A percentile compares a stretch with the other conserved stretches of the same genome.
These are phyloP conservation scores for Miichthys miiuy DNA, from an alignment of 2,797 vertebrate genomes.

Conservation along the genomic window DNA sequence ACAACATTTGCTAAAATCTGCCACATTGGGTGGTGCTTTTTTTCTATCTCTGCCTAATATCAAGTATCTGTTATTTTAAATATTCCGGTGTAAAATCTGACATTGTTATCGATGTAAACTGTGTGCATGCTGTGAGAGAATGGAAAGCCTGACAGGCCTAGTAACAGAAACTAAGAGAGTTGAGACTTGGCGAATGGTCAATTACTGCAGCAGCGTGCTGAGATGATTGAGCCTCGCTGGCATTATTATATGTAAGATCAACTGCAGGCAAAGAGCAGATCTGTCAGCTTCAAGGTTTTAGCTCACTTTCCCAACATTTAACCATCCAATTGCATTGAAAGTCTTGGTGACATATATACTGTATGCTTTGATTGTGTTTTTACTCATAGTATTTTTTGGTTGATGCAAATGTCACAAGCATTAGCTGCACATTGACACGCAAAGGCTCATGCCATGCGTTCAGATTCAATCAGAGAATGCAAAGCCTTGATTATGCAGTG, in stretches of 20 bases:
- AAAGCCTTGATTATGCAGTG: slow-evolving; percentile 71
- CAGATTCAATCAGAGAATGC: slow-evolving; percentile 59
- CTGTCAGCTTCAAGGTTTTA: slow-evolving; percentile 17
- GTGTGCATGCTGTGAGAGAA: slow-evolving; percentile 3
- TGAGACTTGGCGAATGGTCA: slow-evolving; percentile 34
- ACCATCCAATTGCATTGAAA: slow-evolving; percentile 15
- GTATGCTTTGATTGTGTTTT: slow-evolving; percentile 19
- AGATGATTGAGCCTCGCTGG: slow-evolving; percentile 12
- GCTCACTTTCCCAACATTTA: slow-evolving; percentile 14
- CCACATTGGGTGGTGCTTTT: not conserved
- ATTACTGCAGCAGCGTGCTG: slow-evolving; percentile 24
- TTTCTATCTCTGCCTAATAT: not conserved
- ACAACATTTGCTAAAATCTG: not conserved
- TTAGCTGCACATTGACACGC: slow-evolving; percentile 81
- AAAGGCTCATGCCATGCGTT: slow-evolving; percentile 83
- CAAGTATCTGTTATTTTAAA: not conserved
- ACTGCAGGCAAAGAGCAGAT: slow-evolving; percentile 33
- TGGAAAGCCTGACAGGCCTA: slow-evolving; percentile 56
- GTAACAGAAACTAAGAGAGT: not conserved
- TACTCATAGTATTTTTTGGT: slow-evolving; percentile 19
- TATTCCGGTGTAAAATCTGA: not conserved
- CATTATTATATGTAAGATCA: slow-evolving; percentile 10
- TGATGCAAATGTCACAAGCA: slow-evolving; percentile 80
- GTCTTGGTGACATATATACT: slow-evolving; percentile 29
- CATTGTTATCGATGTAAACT: not conserved